phyloP scores from a whole-genome alignment of 1,140 invertebrate genomes.

The Kradibia gibbosae region DNA sequence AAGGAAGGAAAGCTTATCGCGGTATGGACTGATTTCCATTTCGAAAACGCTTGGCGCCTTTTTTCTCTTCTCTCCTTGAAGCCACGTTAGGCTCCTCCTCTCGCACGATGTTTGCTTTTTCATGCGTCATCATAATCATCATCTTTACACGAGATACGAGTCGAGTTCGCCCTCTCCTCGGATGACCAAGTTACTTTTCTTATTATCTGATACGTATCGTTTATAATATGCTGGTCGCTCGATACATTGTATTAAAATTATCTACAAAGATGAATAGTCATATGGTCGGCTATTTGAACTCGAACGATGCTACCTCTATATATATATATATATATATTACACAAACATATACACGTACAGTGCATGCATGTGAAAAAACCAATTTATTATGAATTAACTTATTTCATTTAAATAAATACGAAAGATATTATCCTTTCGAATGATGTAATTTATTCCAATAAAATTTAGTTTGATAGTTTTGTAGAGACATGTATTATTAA shows the following conservation, averaged over 20 bases:
- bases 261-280: not conserved
- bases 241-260: constrained; percentile 2
- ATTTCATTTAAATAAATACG: too few relatives aligned
- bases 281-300: not conserved
- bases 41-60: not conserved
- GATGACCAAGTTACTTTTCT: constrained; percentile 4
- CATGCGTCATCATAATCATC: constrained; percentile 13
- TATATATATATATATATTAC: too few relatives aligned
- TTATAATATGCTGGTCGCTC: not conserved
- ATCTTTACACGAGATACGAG: not conserved
- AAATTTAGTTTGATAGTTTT: too few relatives aligned
- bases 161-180: not conserved
- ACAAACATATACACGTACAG: too few relatives aligned
- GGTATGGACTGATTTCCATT: not conserved
- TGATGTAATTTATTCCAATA: too few relatives aligned
- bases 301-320: too few relatives aligned
- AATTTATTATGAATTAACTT: too few relatives aligned
- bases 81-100: not conserved
- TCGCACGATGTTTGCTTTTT: not conserved
- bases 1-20: not conserved
- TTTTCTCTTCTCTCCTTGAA: not conserved
- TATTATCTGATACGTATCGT: constrained; percentile 10
- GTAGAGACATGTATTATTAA: too few relatives aligned
- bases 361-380: too few relatives aligned
- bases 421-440: too few relatives aligned